Evolutionary conservation across 2,113 vertebrate species (phyloP), one percentile per base, ranked within the genome.

Genomic region (Poeciliopsis turrubarensis): DNA sequence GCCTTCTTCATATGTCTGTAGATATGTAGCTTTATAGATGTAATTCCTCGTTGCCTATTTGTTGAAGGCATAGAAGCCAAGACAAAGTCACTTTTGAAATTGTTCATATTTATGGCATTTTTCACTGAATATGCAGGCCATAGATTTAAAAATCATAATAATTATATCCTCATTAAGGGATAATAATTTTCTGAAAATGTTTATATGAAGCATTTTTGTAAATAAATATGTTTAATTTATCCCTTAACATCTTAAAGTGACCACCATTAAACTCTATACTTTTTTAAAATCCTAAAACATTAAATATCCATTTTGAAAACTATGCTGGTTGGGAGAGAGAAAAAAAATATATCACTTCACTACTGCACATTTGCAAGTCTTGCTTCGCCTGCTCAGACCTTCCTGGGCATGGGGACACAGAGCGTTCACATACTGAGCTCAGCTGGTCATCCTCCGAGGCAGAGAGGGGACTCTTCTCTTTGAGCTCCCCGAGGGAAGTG

Each of bases 361-460:
- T 77, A 64, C 73, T 83, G 79, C 60, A 60, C 54, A 30, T 73
- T 78, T 87, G 64, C 47, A 60, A 67, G 17, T 67, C 64, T 47
- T 78, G 71, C 32, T 72, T 22, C 15, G 69, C 41, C 44, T 57
- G 51, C 75, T 86, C 73, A 80, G 73, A 83, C 80, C 69, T 78
- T 87, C 75, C 73, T 78, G 82, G 65, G 74, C 66, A 65, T 65
- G 25, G 70, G 25, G 69, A 79, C 74, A 75, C 74, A 19, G 68
- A 66, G 66, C 83, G 77, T 65, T 77, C 75, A 82, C 79, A 88
- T 65, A 82, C 87, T 79, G 70, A 78, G 83, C 91, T 93, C 92
- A 93, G 91, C 90, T 93, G 92, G 92, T 92, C 90, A 83, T 87
- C 89, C 89, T 93, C 88, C 19, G 65, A 88, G 91, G 89, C 83